phyloP scores from a whole-genome alignment of 1,140 invertebrate species.

The Solenopsis invicta region DNA sequence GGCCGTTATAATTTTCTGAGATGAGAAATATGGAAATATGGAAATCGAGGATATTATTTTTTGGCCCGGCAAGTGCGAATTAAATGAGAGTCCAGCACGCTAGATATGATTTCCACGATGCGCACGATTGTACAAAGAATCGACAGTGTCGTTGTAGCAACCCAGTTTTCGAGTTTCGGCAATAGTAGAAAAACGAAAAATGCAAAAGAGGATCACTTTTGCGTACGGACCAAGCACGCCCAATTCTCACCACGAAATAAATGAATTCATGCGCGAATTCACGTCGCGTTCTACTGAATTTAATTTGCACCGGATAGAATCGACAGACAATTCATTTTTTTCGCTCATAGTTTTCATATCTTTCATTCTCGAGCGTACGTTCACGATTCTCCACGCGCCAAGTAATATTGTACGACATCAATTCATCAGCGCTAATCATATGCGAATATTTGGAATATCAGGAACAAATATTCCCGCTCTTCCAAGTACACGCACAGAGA shows the following conservation, averaged over 20 bases:
- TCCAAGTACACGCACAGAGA: neutral
- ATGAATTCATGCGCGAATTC: slow-evolving; percentile 55
- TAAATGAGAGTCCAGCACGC: slow-evolving; percentile 20
- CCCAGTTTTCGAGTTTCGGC: slow-evolving; percentile 62
- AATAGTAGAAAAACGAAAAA: neutral
- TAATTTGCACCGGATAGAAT: slow-evolving; percentile 49
- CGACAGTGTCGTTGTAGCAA: slow-evolving; percentile 31
- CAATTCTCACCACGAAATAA: slow-evolving; percentile 25
- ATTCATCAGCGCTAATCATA: slow-evolving; percentile 37
- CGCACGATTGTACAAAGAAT: slow-evolving; percentile 56
- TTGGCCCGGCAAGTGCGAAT: slow-evolving; percentile 27
- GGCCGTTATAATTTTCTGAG: neutral
- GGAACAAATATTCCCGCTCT: neutral
- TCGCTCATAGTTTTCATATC: slow-evolving; percentile 30
- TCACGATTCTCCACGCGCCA: neutral
- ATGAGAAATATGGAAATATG: neutral
- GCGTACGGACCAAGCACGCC: neutral
- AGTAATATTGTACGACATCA: slow-evolving; percentile 41
- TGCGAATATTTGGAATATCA: slow-evolving; percentile 25
- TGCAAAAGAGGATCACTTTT: slow-evolving; percentile 4
- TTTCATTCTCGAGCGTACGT: slow-evolving; percentile 2
- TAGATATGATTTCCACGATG: slow-evolving; percentile 53
- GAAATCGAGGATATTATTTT: neutral
- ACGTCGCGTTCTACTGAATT: slow-evolving; percentile 46
- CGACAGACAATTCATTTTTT: slow-evolving; percentile 52